A percentile compares a stretch with the other conserved stretches of the same genome.
phyloP scores from a whole-genome alignment of 2,113 vertebrate species.

The Pangasianodon gigas region DNA sequence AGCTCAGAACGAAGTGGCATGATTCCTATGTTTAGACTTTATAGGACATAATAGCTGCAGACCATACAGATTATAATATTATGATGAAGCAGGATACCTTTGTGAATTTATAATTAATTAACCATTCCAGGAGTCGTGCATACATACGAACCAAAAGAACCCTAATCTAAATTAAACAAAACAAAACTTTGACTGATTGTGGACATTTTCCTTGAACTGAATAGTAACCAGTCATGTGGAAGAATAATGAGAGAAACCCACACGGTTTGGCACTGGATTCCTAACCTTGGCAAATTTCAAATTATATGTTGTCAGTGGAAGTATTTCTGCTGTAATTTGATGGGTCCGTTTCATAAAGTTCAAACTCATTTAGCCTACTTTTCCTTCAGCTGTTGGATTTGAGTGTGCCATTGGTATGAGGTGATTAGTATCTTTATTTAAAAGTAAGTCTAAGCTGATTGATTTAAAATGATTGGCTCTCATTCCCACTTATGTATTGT shows the following conservation, averaged over 20 bases:
- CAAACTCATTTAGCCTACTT: constrained; percentile 59
- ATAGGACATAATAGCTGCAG: neutral
- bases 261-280: constrained; percentile 76
- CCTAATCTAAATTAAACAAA: constrained; percentile 40
- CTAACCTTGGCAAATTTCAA: constrained; percentile 87
- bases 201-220: constrained; percentile 88
- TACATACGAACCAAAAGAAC: neutral
- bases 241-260: constrained; percentile 81
- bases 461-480: neutral
- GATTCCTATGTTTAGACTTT: neutral
- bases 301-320: constrained; percentile 91
- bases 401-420: neutral
- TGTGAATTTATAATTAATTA: constrained; percentile 20
- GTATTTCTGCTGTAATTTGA: constrained; percentile 91
- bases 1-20: neutral
- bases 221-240: constrained; percentile 85
- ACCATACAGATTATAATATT: neutral
- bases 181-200: constrained; percentile 56
- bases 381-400: neutral
- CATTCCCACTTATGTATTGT: neutral
- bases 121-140: neutral
- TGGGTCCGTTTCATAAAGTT: constrained; percentile 86
- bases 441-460: neutral
- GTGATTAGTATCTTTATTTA: neutral
- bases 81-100: neutral